These are phyloP conservation scores for Cyrtorhinus lividipennis DNA, from an alignment of 1,140 invertebrate species.

Conservation along the genomic window DNA sequence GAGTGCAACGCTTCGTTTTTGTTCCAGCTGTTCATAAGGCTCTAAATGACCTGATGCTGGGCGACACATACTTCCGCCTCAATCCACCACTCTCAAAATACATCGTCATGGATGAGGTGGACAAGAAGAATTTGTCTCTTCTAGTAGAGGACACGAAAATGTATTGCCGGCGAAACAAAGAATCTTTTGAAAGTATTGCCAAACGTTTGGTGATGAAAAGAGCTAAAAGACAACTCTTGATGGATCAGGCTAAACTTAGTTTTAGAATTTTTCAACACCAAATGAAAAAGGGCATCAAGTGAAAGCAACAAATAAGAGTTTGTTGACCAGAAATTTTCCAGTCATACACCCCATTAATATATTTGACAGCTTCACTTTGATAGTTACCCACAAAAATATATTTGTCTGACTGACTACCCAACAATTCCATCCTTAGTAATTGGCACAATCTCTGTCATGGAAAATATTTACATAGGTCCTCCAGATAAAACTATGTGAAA, in stretches of 20 bases:
- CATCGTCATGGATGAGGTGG: constrained; percentile 67
- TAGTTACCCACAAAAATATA: too few species aligned
- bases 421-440: too few species aligned
- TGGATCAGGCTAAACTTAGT: background rate
- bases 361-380: too few species aligned
- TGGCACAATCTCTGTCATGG: too few species aligned
- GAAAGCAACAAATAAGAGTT: too few species aligned
- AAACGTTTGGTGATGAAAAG: constrained; percentile 34
- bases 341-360: too few species aligned
- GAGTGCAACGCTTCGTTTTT: too few species aligned
- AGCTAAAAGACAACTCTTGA: background rate
- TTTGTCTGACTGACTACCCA: too few species aligned
- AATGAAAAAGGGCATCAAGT: too few species aligned
- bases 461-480: too few species aligned
- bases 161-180: constrained; percentile 63
- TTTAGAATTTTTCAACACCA: background rate
- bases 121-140: constrained; percentile 45
- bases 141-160: constrained; percentile 50
- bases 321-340: too few species aligned
- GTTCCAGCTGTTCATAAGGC: constrained; percentile 60
- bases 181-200: constrained; percentile 47
- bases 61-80: constrained; percentile 68
- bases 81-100: constrained; percentile 80
- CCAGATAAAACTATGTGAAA: too few species aligned
- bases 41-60: constrained; percentile 64